Conservation (phyloP, 2,797 vertebrate genomes). For the Miichthys miiuy region DNA sequence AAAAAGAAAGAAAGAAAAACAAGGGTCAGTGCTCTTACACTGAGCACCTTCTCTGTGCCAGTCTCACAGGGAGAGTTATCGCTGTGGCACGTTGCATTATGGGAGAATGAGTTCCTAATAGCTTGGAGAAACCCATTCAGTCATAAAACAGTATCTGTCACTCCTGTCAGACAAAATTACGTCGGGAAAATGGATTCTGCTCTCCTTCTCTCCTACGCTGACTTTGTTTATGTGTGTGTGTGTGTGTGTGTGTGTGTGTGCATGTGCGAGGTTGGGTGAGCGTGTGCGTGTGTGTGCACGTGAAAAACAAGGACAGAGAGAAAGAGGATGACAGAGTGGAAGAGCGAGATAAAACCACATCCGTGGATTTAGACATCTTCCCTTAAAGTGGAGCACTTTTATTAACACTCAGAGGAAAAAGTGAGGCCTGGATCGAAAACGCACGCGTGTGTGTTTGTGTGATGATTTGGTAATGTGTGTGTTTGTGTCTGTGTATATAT, state of each 20-base stretch:
- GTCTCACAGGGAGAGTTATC: conserved; percentile 59
- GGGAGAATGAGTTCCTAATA: conserved; percentile 81
- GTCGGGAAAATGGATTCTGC: conserved; percentile 70
- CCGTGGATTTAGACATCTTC: conserved; percentile 50
- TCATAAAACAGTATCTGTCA: conserved; percentile 84
- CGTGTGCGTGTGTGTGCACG: background rate
- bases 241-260: conserved; percentile 17
- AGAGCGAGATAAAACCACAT: conserved; percentile 36
- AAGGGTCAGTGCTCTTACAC: conserved; percentile 32
- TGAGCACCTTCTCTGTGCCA: conserved; percentile 63
- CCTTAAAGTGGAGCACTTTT: conserved; percentile 29
- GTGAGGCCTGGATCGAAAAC: conserved; percentile 3
- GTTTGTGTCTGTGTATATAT: background rate
- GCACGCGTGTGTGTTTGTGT: conserved; percentile 6
- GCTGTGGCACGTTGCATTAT: conserved; percentile 76
- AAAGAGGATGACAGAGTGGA: conserved; percentile 39
- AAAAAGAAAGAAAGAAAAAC: conserved; percentile 24
- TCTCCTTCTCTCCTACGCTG: conserved; percentile 47
- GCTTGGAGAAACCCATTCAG: conserved; percentile 77
- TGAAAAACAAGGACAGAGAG: conserved; percentile 53
- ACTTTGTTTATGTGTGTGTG: conserved; percentile 16
- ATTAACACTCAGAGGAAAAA: conserved; percentile 31
- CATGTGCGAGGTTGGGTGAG: background rate
- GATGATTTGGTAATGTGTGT: conserved; percentile 11
- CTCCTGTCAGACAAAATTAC: conserved; percentile 80